Percentiles rank a stretch among this genome's conserved stretches.
Evolutionary conservation across 1,140 invertebrate genomes (phyloP).

Genomic region (Psix sp.): DNA sequence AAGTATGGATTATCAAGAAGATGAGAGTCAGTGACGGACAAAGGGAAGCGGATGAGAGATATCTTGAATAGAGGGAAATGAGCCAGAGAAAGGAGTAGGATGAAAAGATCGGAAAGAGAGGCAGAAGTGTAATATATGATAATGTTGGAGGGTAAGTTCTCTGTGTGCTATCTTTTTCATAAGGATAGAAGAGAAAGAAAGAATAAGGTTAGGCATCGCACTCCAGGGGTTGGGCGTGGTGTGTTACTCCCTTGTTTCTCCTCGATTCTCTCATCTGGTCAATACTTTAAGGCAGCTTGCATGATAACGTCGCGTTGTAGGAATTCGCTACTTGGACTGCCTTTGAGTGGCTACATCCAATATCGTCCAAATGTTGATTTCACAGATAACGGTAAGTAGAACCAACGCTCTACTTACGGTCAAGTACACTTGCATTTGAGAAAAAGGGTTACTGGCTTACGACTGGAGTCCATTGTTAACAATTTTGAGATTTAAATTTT

Average conservation of each 20-base stretch:
- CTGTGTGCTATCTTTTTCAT: constrained; percentile 44
- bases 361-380: constrained; percentile 44
- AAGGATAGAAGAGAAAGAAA: constrained; percentile 49
- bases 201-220: constrained; percentile 64
- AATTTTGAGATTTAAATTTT: too few relatives aligned
- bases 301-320: constrained; percentile 72
- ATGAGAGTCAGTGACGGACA: constrained; percentile 22
- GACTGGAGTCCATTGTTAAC: too few relatives aligned
- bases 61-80: constrained; percentile 15
- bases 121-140: constrained; percentile 75
- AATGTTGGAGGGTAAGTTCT: constrained; percentile 66
- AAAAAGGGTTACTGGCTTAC: too few relatives aligned
- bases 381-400: constrained; percentile 31
- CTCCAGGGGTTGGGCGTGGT: constrained; percentile 76
- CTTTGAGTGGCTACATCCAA: constrained; percentile 38
- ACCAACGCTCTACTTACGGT: constrained; percentile 18
- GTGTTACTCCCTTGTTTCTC: constrained; percentile 58
- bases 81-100: constrained; percentile 32
- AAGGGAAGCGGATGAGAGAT: constrained; percentile 40
- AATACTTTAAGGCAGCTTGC: constrained; percentile 74
- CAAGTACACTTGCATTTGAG: too few relatives aligned
- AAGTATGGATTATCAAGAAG: constrained; percentile 43
- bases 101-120: constrained; percentile 62
- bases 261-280: constrained; percentile 68
- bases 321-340: constrained; percentile 66